These are phyloP conservation scores for Dysmachus trigonus DNA, from an alignment of 2,888 invertebrate genomes.

Conservation along the genomic window DNA sequence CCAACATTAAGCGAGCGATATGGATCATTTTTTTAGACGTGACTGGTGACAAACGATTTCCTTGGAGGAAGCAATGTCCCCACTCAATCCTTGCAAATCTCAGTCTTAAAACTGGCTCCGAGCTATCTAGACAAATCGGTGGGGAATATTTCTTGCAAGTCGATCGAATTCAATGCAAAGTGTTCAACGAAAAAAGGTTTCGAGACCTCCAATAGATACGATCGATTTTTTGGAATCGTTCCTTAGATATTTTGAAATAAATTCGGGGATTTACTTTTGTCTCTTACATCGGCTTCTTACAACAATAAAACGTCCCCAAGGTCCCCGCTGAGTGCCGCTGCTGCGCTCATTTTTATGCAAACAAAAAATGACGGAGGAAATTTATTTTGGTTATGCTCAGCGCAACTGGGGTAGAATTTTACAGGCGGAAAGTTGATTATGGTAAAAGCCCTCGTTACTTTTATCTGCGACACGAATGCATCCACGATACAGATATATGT, in stretches of 20 bases:
- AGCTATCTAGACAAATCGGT: neutral
- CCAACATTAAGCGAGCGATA: neutral
- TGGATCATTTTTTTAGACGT: constrained; percentile 10
- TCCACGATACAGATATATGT: neutral
- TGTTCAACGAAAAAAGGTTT: neutral
- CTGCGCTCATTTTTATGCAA: neutral
- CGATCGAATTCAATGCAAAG: neutral
- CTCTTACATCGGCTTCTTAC: neutral
- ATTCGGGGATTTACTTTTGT: neutral
- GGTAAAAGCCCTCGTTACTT: neutral
- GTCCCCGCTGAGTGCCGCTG: neutral
- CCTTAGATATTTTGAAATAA: neutral
- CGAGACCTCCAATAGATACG: neutral
- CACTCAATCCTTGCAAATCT: neutral
- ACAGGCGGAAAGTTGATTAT: neutral
- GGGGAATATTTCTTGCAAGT: neutral
- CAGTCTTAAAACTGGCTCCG: neutral
- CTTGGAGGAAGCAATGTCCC: neutral
- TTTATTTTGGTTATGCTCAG: neutral
- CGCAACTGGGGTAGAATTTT: neutral
- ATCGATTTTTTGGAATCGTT: neutral
- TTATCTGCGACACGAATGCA: neutral
- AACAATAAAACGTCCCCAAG: neutral
- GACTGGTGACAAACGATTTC: constrained; percentile 7
- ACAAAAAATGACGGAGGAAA: neutral